phyloP scores from a whole-genome alignment of 2,113 vertebrate genomes.

The Paracanthobrama guichenoti region DNA sequence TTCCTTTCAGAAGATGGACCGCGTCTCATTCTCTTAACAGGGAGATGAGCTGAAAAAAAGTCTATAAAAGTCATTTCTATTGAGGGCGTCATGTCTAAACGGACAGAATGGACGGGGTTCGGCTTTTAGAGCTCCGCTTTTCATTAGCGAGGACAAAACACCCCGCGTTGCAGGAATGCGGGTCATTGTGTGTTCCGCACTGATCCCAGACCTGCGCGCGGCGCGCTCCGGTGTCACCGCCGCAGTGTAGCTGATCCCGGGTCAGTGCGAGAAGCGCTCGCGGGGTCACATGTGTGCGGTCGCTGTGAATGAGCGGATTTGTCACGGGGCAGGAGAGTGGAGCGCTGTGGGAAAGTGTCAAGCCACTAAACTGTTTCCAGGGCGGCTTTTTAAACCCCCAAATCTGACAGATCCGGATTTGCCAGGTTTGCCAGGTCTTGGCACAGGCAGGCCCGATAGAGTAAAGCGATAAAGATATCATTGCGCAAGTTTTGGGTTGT shows the following conservation, averaged over 20 bases:
- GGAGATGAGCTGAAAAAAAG: slow-evolving; percentile 97
- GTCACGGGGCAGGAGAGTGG: slow-evolving; percentile 83
- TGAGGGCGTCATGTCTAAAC: slow-evolving; percentile 91
- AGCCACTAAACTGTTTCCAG: slow-evolving; percentile 78
- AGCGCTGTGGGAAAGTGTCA: slow-evolving; percentile 84
- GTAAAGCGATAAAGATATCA: not conserved
- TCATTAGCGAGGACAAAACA: slow-evolving; percentile 69
- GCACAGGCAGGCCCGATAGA: no score
- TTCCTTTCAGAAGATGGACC: slow-evolving; percentile 69
- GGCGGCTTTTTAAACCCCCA: slow-evolving; percentile 65
- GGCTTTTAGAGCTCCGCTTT: slow-evolving; percentile 67
- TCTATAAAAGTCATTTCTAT: slow-evolving; percentile 99
- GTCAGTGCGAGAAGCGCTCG: slow-evolving; percentile 61
- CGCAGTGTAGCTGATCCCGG: slow-evolving; percentile 53
- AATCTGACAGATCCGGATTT: not conserved
- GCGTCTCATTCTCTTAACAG: slow-evolving; percentile 69
- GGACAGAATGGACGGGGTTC: slow-evolving; percentile 83
- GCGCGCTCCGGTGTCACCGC: not conserved
- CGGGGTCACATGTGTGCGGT: slow-evolving; percentile 97
- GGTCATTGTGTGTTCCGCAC: slow-evolving; percentile 18
- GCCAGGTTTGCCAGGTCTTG: not conserved
- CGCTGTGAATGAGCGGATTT: slow-evolving; percentile 91
- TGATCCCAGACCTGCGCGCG: slow-evolving; percentile 34
- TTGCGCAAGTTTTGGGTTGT: no score
- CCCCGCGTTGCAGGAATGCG: slow-evolving; percentile 69